A percentile compares a stretch with the other conserved stretches of the same genome.
Conservation (phyloP, 2,113 vertebrate species). For the Cyanoderma ruficeps region DNA sequence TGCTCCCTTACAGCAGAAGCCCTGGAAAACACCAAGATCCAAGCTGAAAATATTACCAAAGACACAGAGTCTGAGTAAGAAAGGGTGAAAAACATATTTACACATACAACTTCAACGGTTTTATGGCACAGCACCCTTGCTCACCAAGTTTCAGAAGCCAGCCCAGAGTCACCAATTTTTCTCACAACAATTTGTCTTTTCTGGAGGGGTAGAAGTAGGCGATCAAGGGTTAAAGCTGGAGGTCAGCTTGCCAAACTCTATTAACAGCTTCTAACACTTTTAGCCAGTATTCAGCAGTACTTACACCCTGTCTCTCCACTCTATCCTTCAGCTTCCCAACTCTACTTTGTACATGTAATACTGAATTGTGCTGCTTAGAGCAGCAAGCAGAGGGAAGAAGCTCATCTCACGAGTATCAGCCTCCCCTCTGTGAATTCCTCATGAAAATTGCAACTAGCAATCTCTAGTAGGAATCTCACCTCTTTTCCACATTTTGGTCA, state of each 20-base stretch:
- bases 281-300: not conserved
- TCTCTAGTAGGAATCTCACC: not conserved
- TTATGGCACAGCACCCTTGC: not conserved
- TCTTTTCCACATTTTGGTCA: not conserved
- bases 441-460: slow-evolving; percentile 1
- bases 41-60: not conserved
- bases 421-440: not conserved
- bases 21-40: not conserved
- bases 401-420: not conserved
- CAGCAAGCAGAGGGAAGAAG: not conserved
- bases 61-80: not conserved
- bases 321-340: not conserved
- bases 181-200: not conserved
- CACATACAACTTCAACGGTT: accelerated
- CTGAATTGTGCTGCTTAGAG: not conserved
- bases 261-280: not conserved
- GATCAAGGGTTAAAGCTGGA: not conserved
- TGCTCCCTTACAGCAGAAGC: not conserved
- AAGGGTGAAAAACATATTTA: not conserved
- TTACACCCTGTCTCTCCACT: not conserved
- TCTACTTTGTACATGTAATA: not conserved
- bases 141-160: not conserved
- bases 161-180: not conserved
- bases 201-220: not conserved
- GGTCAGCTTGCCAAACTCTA: not conserved